Evolutionary conservation across 2,888 invertebrate genomes (phyloP).

Genomic region (Lasioglossum oenotherae): DNA sequence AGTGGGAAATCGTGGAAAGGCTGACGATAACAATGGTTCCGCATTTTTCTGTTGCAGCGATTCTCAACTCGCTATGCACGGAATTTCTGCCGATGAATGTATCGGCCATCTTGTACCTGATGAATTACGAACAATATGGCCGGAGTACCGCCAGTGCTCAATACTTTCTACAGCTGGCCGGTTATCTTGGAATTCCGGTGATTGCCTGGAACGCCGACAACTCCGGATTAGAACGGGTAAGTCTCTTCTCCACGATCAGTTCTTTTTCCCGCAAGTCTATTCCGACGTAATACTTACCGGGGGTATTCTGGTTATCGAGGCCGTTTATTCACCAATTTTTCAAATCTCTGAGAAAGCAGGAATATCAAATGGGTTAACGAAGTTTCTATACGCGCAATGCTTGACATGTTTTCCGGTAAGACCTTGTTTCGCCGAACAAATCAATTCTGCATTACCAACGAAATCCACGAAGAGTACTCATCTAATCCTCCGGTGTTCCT

Average conservation of each 20-base stretch:
- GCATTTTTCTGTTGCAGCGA: constrained; percentile 87
- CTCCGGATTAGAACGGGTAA: constrained; percentile 90
- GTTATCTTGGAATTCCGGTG: constrained; percentile 97
- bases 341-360: not conserved
- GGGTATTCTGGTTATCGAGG: too few relatives aligned
- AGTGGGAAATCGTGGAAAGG: not conserved
- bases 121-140: constrained; percentile 97
- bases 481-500: not conserved
- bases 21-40: not conserved
- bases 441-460: not conserved
- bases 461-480: not conserved
- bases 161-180: constrained; percentile 96
- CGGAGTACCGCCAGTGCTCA: constrained; percentile 97
- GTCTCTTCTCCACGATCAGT: constrained; percentile 34
- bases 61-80: constrained; percentile 94
- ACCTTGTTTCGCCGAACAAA: not conserved
- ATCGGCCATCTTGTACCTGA: constrained; percentile 96
- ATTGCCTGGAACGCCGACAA: constrained; percentile 99
- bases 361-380: not conserved
- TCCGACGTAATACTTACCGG: not conserved
- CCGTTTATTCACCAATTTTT: too few relatives aligned
- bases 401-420: not conserved
- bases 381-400: not conserved
- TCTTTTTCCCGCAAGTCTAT: not conserved
- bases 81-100: constrained; percentile 95